Evolutionary conservation across 2,797 vertebrate species (phyloP).

Genomic region (Vultur gryphus): DNA sequence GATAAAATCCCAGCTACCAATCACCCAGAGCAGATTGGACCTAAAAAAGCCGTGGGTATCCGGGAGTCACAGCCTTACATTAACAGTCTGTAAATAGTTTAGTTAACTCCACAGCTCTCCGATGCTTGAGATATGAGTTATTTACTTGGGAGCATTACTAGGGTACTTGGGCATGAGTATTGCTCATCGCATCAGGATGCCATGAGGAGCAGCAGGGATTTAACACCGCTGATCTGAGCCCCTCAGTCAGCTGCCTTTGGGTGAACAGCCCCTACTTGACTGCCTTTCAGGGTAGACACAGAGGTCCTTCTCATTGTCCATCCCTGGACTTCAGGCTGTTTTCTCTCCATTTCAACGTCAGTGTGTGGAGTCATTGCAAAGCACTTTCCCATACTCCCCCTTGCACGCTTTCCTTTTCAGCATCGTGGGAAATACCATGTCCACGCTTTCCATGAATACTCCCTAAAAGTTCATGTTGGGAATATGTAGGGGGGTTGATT

Average conservation of each 20-base stretch:
- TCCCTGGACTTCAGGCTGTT: neutral
- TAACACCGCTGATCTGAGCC: neutral
- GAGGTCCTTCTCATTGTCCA: neutral
- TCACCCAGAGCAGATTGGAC: neutral
- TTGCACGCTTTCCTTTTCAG: neutral
- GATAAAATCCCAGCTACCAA: neutral
- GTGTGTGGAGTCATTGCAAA: neutral
- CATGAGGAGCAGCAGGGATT: neutral
- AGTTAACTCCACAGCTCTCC: neutral
- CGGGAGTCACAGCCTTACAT: neutral
- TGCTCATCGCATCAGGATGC: neutral
- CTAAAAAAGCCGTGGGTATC: neutral
- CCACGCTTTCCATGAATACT: neutral
- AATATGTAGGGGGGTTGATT: neutral
- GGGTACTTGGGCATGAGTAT: neutral
- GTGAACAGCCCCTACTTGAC: neutral
- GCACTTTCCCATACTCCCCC: neutral
- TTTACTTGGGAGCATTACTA: neutral
- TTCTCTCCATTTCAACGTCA: neutral
- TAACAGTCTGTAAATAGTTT: neutral
- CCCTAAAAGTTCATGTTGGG: neutral
- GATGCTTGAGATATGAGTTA: accelerated
- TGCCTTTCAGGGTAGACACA: neutral
- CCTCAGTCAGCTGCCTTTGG: neutral
- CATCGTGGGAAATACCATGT: neutral